phyloP scores from a whole-genome alignment of 2,113 vertebrate genomes.

The Tapirus terrestris region DNA sequence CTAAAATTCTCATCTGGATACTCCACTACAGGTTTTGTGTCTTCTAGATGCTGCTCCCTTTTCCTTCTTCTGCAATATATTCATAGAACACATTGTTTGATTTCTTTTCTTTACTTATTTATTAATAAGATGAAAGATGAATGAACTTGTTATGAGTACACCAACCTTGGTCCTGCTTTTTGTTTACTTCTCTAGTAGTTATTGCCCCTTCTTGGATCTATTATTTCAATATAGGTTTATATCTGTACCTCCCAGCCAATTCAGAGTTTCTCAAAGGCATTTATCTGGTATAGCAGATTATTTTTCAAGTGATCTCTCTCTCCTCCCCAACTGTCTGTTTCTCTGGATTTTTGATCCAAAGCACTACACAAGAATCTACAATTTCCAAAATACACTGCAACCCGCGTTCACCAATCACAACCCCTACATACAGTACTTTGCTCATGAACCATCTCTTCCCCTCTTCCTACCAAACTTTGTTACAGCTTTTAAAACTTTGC shows the following conservation, averaged over 20 bases:
- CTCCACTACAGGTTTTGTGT: neutral
- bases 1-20: neutral
- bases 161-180: neutral
- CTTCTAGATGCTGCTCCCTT: neutral
- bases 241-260: neutral
- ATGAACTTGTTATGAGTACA: neutral
- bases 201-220: neutral
- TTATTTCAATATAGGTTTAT: neutral
- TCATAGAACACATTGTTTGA: neutral
- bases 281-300: neutral
- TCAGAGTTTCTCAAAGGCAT: neutral
- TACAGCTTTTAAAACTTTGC: neutral
- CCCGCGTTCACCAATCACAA: neutral
- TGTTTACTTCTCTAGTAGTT: neutral
- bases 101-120: neutral
- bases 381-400: neutral
- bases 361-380: neutral
- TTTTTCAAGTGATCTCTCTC: neutral
- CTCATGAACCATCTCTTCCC: neutral
- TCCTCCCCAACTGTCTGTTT: neutral
- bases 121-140: neutral
- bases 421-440: no score
- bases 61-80: neutral
- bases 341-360: neutral
- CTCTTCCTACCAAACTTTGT: neutral